These are phyloP conservation scores for Zapornia atra DNA, from an alignment of 2,113 vertebrate species.

Conservation along the genomic window DNA sequence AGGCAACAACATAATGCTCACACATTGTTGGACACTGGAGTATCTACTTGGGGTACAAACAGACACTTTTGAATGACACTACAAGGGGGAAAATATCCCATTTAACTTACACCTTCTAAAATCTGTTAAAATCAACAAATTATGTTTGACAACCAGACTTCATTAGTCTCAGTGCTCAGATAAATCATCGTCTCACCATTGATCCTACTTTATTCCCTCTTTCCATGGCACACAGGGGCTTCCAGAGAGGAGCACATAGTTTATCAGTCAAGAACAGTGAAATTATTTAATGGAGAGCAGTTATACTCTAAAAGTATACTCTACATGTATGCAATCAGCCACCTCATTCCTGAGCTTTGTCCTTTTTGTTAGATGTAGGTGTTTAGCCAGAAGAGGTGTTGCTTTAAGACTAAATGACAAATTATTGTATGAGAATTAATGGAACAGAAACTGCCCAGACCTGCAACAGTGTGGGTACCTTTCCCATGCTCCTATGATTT, in stretches of 20 bases:
- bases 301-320: neutral
- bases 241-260: neutral
- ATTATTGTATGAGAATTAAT: neutral
- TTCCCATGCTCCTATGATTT: neutral
- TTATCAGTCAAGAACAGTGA: neutral
- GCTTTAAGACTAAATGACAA: neutral
- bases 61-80: neutral
- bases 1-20: neutral
- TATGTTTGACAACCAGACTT: neutral
- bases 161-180: neutral
- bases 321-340: neutral
- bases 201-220: neutral
- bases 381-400: neutral
- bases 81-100: neutral
- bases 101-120: neutral
- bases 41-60: neutral
- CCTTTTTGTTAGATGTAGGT: neutral
- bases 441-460: neutral
- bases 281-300: neutral
- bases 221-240: neutral
- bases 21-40: neutral
- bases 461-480: neutral
- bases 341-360: neutral
- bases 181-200: neutral
- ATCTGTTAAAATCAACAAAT: neutral